These are phyloP conservation scores for Goniozus legneri DNA, from an alignment of 1,140 invertebrate species.

Conservation along the genomic window DNA sequence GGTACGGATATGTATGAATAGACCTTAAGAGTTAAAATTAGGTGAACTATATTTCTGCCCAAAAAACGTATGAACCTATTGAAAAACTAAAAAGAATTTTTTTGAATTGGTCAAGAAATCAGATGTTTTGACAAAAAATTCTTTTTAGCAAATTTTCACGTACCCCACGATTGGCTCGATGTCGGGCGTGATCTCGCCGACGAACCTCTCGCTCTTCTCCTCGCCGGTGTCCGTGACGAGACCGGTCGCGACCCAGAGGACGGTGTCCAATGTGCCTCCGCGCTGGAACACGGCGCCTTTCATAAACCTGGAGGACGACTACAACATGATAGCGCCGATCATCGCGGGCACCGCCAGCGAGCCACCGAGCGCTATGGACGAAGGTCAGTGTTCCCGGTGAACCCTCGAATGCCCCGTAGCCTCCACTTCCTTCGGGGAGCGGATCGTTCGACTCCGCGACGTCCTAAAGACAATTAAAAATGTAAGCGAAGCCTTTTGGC, in stretches of 20 bases:
- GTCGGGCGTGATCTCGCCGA: slow-evolving; percentile 85
- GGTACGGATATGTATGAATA: too few relatives aligned
- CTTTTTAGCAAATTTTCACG: slow-evolving; percentile 74
- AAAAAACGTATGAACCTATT: too few relatives aligned
- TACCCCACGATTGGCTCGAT: slow-evolving; percentile 80
- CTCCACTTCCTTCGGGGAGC: too few relatives aligned
- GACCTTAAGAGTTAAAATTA: too few relatives aligned
- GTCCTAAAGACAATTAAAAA: too few relatives aligned
- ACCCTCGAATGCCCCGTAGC: slow-evolving; percentile 6
- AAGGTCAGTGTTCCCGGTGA: slow-evolving; percentile 37
- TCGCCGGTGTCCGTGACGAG: slow-evolving; percentile 72
- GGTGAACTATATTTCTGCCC: too few relatives aligned
- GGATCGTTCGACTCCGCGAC: too few relatives aligned
- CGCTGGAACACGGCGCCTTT: slow-evolving; percentile 84
- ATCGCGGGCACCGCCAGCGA: slow-evolving; percentile 50
- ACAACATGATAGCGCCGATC: slow-evolving; percentile 72
- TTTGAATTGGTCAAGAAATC: too few relatives aligned
- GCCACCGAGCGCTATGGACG: slow-evolving; percentile 46
- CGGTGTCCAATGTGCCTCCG: slow-evolving; percentile 61
- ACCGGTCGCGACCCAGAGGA: slow-evolving; percentile 57
- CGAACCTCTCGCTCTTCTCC: slow-evolving; percentile 84
- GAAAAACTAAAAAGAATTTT: too few relatives aligned
- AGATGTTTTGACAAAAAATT: too few relatives aligned
- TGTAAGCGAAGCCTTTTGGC: too few relatives aligned
- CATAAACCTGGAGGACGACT: slow-evolving; percentile 88